phyloP scores from a whole-genome alignment of 2,888 invertebrate species.

The Ennomos quercinarius region DNA sequence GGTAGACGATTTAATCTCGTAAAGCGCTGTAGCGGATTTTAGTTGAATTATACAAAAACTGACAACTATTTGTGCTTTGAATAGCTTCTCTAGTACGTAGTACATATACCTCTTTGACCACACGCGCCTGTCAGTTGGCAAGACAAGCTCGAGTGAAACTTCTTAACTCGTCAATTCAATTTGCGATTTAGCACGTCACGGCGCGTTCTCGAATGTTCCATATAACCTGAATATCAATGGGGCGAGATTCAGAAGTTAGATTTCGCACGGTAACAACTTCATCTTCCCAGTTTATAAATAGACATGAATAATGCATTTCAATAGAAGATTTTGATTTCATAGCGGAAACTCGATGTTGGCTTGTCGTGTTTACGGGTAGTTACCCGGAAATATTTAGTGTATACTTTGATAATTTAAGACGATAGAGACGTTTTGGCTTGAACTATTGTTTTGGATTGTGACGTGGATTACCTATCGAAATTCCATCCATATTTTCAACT shows the following conservation, averaged over 20 bases:
- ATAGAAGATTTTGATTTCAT: slow-evolving; percentile 42
- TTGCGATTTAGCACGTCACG: slow-evolving; percentile 21
- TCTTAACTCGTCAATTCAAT: slow-evolving; percentile 30
- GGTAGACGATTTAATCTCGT: too few relatives aligned
- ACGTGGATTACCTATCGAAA: too few relatives aligned
- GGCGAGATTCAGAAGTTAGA: slow-evolving; percentile 33
- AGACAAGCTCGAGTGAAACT: slow-evolving; percentile 11
- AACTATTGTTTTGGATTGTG: too few relatives aligned
- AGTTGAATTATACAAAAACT: too few relatives aligned
- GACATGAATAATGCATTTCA: slow-evolving; percentile 41
- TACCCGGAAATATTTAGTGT: slow-evolving; percentile 13
- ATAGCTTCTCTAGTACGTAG: too few relatives aligned
- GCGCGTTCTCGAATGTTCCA: slow-evolving; percentile 19
- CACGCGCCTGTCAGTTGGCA: background rate
- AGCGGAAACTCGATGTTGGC: slow-evolving; percentile 35
- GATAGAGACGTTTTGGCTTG: too few relatives aligned
- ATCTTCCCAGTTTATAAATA: slow-evolving; percentile 36
- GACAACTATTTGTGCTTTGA: too few relatives aligned
- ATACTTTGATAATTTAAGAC: slow-evolving; percentile 2
- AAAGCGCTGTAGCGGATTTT: too few relatives aligned
- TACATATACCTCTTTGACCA: too few relatives aligned
- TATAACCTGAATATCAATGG: slow-evolving; percentile 38
- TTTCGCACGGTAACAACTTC: slow-evolving; percentile 35
- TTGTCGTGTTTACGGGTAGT: slow-evolving; percentile 31
- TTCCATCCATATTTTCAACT: too few relatives aligned